These are phyloP conservation scores for Fulica atra DNA, from an alignment of 2,113 vertebrate species.

Conservation along the genomic window DNA sequence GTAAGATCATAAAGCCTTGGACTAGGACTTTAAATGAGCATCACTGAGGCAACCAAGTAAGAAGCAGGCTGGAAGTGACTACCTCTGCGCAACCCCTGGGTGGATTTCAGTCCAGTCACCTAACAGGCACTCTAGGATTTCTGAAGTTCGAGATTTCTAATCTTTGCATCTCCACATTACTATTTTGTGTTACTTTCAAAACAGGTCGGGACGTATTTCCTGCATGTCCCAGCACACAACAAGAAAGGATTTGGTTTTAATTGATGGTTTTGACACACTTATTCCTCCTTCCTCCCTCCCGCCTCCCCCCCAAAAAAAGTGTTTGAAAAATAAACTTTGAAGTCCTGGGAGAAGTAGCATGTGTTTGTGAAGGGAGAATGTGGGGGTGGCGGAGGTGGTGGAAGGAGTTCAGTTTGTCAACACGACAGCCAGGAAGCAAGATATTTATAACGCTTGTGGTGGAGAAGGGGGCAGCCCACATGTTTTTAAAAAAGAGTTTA, in stretches of 20 bases:
- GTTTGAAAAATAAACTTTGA: conserved; percentile 9
- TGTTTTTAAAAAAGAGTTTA: conserved; percentile 5
- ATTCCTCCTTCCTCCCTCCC: not conserved
- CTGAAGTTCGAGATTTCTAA: not conserved
- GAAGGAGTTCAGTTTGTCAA: conserved; percentile 65
- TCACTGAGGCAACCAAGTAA: not conserved
- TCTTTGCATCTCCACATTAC: not conserved
- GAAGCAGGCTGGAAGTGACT: not conserved
- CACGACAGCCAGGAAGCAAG: conserved; percentile 40
- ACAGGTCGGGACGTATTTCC: not conserved
- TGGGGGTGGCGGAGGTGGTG: conserved; percentile 32
- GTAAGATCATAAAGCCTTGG: not conserved
- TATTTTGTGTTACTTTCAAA: not conserved
- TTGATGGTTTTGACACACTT: not conserved
- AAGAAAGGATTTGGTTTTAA: not conserved
- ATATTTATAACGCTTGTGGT: conserved; percentile 38
- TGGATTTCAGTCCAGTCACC: not conserved
- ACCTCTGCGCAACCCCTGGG: not conserved
- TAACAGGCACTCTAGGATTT: not conserved
- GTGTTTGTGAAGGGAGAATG: conserved; percentile 30
- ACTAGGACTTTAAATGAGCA: not conserved
- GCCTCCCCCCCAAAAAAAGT: not conserved
- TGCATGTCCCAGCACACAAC: not conserved
- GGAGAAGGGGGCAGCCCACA: conserved; percentile 30
- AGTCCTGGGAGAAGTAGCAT: not conserved